Evolutionary conservation across 2,888 invertebrate genomes (phyloP), one percentile per base, ranked within the genome.

Genomic region (Acleris holmiana): DNA sequence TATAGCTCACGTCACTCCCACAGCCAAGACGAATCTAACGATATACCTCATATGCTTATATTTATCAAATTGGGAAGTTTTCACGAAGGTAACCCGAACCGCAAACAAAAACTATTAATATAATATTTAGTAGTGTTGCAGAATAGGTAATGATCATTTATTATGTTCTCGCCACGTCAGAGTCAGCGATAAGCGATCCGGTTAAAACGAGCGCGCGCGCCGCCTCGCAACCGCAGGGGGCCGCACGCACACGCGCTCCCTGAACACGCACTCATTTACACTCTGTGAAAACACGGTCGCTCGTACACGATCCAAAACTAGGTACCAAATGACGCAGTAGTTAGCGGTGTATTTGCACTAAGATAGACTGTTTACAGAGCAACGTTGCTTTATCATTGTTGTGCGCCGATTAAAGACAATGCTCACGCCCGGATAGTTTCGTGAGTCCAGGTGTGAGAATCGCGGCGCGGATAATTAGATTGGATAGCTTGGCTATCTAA

Each of bases 161-260:
- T 77, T 75, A 76, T 64, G 48, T 64, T 79, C 82, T 75, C 77
- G 71, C 71, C 69, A 70, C 70, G 70, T 71, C 77, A 80, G 82
- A 82, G 83, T 79, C 86, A 82, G 80, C 79, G 91, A 91, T 91
- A 91, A 91, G 83, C 53, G 72, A 91, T 86, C 91, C 82, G 84
- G 87, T 72, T 80, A 47, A 62, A 86, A 88, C 89, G 82, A 76
- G 83, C 76, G 79, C 80, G 73, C 78, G 78, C 81, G 66, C 56
- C 63, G 64, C 48, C 60, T 83, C 19, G 77, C 84, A 84, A 79
- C 89, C 88, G 88, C 90, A 87, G 89, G 88, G 85, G 88, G 90
- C 87, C 89, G 83, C 57, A 66, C 68, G 63, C 71, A 64, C 72
- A 68, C 77, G 66, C 82, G 71, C 77, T 74, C 74, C 25, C 54